These are phyloP conservation scores for Cottus gobio DNA, from an alignment of 2,113 vertebrate species.

Conservation along the genomic window DNA sequence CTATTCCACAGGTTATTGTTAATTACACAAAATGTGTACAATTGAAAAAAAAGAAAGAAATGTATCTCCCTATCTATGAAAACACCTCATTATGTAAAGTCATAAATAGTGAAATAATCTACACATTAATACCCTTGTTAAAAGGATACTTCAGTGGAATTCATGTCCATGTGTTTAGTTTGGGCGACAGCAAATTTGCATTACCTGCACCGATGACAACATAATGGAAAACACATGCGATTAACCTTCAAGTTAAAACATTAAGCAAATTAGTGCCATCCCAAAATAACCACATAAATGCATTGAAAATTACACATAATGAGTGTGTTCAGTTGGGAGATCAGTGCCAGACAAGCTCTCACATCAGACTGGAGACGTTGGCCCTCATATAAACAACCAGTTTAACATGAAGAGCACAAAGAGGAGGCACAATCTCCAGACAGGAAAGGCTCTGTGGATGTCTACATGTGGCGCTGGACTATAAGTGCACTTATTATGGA, in stretches of 20 bases:
- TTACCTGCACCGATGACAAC: constrained; percentile 7
- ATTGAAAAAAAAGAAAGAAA: constrained; percentile 5
- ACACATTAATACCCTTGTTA: constrained; percentile 46
- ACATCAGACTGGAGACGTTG: constrained; percentile 33
- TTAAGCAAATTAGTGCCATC: constrained; percentile 23
- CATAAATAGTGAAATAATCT: constrained; percentile 75
- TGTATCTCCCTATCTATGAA: constrained; percentile 28
- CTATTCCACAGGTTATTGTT: constrained; percentile 54
- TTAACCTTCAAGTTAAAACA: constrained; percentile 23
- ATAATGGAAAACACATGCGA: constrained; percentile 16
- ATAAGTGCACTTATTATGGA: constrained; percentile 61
- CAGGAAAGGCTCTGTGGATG: constrained; percentile 41
- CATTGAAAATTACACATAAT: constrained; percentile 19
- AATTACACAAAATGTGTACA: constrained; percentile 49
- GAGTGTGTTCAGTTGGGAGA: constrained; percentile 39
- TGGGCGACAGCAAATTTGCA: constrained; percentile 15
- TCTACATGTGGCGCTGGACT: constrained; percentile 41
- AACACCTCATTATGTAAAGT: constrained; percentile 65
- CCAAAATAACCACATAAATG: constrained; percentile 38
- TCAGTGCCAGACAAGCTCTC: constrained; percentile 48
- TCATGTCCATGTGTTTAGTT: constrained; percentile 32
- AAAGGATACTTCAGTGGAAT: constrained; percentile 19
- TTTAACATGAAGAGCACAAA: constrained; percentile 30
- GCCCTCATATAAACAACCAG: constrained; percentile 17
- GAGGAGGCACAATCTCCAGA: constrained; percentile 21